These are phyloP conservation scores for Rotaria magnacalcarata DNA, from an alignment of 2,888 invertebrate genomes.

Conservation along the genomic window DNA sequence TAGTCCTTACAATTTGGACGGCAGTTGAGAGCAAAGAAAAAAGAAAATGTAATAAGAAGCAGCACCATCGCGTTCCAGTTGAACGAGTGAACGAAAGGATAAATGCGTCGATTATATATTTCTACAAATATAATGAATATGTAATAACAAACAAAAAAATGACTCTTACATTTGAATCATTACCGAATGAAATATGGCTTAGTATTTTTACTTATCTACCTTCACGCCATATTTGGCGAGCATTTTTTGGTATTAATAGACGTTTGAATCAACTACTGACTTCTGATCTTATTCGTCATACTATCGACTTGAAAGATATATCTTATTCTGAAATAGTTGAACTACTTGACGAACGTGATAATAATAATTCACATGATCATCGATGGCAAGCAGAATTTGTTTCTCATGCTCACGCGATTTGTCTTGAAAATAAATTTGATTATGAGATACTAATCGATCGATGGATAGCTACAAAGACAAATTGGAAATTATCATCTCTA, in stretches of 20 bases:
- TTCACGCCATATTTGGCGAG: neutral
- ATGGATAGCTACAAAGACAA: neutral
- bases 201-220: neutral
- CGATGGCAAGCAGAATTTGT: conserved; percentile 1
- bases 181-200: neutral
- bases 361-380: neutral
- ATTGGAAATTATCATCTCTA: conserved; percentile 6
- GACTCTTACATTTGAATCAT: neutral
- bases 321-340: conserved; percentile 14
- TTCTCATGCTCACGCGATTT: neutral
- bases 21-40: no score
- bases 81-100: no score
- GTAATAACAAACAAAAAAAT: neutral
- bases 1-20: no score
- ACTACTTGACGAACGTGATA: neutral
- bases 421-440: neutral
- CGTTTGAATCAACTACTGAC: neutral
- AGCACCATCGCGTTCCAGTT: no score
- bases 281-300: neutral
- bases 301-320: neutral
- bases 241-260: neutral
- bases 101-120: no score
- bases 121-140: no score
- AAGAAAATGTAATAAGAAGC: no score
- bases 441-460: neutral